Conservation (phyloP, 2,113 vertebrate genomes). For the Prinia subflava region DNA sequence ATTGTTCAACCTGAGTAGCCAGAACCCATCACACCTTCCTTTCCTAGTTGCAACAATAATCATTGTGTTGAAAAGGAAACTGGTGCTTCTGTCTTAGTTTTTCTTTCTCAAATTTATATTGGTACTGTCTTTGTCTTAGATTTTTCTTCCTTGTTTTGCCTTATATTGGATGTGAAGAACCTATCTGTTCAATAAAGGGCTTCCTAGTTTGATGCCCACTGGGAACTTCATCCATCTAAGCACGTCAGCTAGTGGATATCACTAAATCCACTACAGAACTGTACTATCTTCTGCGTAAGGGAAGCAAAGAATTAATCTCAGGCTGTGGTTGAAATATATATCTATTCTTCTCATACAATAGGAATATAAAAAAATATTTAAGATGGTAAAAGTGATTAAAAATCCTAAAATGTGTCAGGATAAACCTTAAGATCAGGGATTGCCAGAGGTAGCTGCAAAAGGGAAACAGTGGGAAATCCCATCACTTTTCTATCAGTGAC, state of each 20-base stretch:
- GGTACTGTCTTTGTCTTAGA: neutral
- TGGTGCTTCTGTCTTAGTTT: neutral
- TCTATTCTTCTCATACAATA: neutral
- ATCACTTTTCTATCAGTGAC: neutral
- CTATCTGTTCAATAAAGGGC: neutral
- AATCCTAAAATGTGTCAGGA: neutral
- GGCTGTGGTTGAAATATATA: neutral
- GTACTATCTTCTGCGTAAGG: neutral
- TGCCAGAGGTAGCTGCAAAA: neutral
- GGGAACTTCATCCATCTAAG: neutral
- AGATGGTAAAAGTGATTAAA: neutral
- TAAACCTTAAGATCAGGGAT: neutral
- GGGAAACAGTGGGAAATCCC: neutral
- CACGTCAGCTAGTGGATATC: neutral
- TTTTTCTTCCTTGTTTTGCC: neutral
- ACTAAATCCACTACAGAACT: neutral
- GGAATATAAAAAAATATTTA: neutral
- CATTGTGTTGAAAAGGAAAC: neutral
- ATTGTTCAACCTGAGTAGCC: neutral
- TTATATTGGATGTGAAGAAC: neutral
- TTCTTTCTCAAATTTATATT: neutral
- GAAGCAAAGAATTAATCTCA: neutral
- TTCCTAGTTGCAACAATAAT: neutral
- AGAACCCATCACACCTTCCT: neutral
- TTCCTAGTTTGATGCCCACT: neutral